Conservation (phyloP, 2,888 invertebrate species). For the Microlaimidae sp. region DNA sequence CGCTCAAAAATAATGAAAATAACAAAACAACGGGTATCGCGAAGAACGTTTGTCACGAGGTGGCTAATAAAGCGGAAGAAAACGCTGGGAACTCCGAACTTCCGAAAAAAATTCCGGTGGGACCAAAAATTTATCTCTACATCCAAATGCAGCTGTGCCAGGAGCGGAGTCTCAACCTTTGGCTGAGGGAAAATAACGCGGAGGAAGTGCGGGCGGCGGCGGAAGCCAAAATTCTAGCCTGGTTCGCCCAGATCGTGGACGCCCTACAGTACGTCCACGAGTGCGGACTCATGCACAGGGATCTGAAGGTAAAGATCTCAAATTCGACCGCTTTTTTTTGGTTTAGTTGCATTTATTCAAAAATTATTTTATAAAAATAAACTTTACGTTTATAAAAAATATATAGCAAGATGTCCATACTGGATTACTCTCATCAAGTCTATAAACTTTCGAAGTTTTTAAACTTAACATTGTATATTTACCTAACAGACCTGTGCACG, state of each 20-base stretch:
- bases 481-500: no score
- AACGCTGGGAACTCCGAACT: no score
- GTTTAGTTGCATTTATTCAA: not conserved
- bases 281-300: constrained; percentile 79
- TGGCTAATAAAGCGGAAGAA: no score
- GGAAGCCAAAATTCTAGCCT: constrained; percentile 17
- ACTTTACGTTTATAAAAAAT: not conserved
- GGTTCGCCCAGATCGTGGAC: constrained; percentile 69
- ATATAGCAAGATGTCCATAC: not conserved
- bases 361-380: not conserved
- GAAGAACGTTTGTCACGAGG: no score
- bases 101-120: no score
- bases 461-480: no score
- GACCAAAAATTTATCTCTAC: constrained; percentile 57
- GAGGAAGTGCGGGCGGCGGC: constrained; percentile 11
- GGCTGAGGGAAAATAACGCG: constrained; percentile 46
- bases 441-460: not conserved
- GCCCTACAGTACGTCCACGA: constrained; percentile 90
- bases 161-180: constrained; percentile 58
- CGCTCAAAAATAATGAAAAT: no score
- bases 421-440: not conserved
- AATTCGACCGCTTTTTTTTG: not conserved
- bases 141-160: constrained; percentile 61
- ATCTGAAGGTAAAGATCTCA: constrained; percentile 56
- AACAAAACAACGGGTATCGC: no score